Base-by-base conservation (phyloP, 2,888 invertebrate genomes). In the Chelonus formosanus region DNA sequence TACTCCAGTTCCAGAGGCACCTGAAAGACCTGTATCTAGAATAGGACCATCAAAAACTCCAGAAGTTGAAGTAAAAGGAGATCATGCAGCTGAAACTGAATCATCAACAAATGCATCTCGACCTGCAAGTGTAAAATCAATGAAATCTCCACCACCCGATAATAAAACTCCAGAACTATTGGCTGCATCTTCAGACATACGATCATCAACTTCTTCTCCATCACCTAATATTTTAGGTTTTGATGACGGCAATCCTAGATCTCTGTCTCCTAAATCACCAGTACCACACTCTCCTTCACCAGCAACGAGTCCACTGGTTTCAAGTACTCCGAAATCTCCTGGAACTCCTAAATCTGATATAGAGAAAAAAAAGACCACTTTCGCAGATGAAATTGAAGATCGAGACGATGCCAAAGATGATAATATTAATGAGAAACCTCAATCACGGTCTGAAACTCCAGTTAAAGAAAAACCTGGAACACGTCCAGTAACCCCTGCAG, bases 161-260 rank as follows among this genome's bases (percentile, higher is more conserved):
- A 57, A 56, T 55, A 59, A 31, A 57, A 32, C 4, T 35, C 48
- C 40, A 40, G 40, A 40, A 40, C 3, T 40, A 40, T 40, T 40
- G 6, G 6, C 4, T 40, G 40, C 40, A 5, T 6, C 40, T 6
- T 7, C 60, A 35, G 31, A 20, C 7, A 5, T 6, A 40, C 40
- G 40, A 40, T 40, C 40, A 40, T 48, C 10, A 5, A 4, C 47
- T 7, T 4, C 10, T 32, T 5, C 48, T 7, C 4, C 3, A 48
- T 35, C 44, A 57, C 57, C 67, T 1, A 71, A 73, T 34, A 75
- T 81, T 3, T 75, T 77, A 56, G 82, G 83, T 0, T 81, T 77
- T 64, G 83, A 83, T 59, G 76, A 83, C 63, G 82, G 82, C 0
- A 72, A 76, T 20, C 70, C 71, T 36, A 76, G 78, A 63, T 80